Percentiles rank a stretch among this genome's conserved stretches.
Conservation (phyloP, 2,888 invertebrate species). For the Amaurobius ferox region DNA sequence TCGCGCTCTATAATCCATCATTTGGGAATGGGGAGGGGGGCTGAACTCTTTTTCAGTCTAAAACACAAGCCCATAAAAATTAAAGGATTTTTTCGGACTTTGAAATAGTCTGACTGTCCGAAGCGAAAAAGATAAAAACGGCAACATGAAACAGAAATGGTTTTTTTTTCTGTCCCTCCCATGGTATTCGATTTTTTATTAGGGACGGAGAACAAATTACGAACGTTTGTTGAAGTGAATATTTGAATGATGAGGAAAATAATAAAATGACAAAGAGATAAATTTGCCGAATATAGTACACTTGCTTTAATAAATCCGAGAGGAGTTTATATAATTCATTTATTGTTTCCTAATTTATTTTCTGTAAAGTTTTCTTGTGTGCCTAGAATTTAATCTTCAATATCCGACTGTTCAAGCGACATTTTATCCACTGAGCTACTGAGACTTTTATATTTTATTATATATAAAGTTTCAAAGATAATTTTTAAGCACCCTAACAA, state of each 20-base stretch:
- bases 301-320: too few relatives aligned
- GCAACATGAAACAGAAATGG: slow-evolving; percentile 33
- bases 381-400: too few relatives aligned
- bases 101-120: slow-evolving; percentile 62
- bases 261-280: too few relatives aligned
- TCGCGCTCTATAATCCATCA: slow-evolving; percentile 71
- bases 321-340: too few relatives aligned
- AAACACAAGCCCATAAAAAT: slow-evolving; percentile 67
- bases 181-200: slow-evolving; percentile 7
- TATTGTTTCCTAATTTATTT: too few relatives aligned
- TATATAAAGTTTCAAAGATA: too few relatives aligned
- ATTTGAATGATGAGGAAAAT: not conserved
- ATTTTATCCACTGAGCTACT: too few relatives aligned
- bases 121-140: slow-evolving; percentile 67
- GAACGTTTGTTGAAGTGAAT: not conserved
- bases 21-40: slow-evolving; percentile 52
- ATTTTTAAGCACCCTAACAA: too few relatives aligned
- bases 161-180: slow-evolving; percentile 26
- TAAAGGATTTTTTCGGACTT: slow-evolving; percentile 34
- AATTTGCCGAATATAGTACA: too few relatives aligned
- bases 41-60: slow-evolving; percentile 38
- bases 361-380: too few relatives aligned
- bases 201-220: slow-evolving; percentile 58
- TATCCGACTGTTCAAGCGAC: too few relatives aligned
- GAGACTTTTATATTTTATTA: too few relatives aligned